Evolutionary conservation across 2,888 invertebrate species (phyloP), one percentile per base, ranked within the genome.

Genomic region (Agrochola lota): DNA sequence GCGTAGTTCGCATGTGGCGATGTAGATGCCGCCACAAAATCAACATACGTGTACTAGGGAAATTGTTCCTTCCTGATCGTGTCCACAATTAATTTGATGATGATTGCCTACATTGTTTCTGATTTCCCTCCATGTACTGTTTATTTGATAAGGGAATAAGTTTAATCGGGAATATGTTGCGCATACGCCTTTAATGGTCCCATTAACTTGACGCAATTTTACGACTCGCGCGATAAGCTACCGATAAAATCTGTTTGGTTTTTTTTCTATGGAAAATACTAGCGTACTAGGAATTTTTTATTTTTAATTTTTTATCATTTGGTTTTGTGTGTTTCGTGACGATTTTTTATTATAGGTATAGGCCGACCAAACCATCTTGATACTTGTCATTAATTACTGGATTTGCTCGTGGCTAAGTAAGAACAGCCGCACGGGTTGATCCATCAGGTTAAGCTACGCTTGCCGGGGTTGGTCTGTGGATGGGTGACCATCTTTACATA

Each of bases 111-210:
- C 63, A 20, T 1, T 70, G 78, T 78, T 63, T 46, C 35, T 30
- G 30, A 55, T 62, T 67, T 49, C 23, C 49, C 40, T 49, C 17
- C 11, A 23, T 17, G 66, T 67, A 80, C 71, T 75, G 80, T 75
- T 80, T 70, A 62, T 80, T 81, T 68, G 52, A 68, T 81, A 80
- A 57, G n/a, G 57, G 62, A 64, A 60, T 43, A n/a, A n/a, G n/a
- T n/a, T n/a, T n/a, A n/a, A n/a, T n/a, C n/a, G n/a, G n/a, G n/a
- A n/a, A n/a, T n/a, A 63, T 0, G 52, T 30, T 64, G 72, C 77
- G 64, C 66, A 52, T 77, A 20, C 71, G 71, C 35, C n/a, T 66
- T 23, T 59, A 81, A 72, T 77, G 40, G 71, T 55, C 59, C 60
- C 69, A 77, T 77, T 77, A 64, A 49, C 12, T 63, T 69, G 57